phyloP scores from a whole-genome alignment of 2,888 invertebrate genomes.

The Neocrepidodera transversa region DNA sequence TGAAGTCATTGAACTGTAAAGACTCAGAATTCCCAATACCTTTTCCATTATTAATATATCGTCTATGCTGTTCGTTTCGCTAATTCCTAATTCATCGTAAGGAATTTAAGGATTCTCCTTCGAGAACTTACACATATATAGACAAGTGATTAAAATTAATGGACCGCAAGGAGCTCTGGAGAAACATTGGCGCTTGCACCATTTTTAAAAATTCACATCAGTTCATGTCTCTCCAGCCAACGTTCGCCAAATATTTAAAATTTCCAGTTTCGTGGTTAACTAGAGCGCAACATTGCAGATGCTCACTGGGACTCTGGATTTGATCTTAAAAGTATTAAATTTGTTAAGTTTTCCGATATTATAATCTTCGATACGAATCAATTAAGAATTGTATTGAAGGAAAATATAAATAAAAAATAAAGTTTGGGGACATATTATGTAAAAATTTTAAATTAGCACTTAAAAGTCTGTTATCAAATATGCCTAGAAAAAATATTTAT shows the following conservation, averaged over 20 bases:
- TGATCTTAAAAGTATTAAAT: too few relatives aligned
- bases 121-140: not conserved
- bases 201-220: constrained; percentile 20
- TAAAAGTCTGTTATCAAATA: too few relatives aligned
- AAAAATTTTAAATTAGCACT: too few relatives aligned
- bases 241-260: constrained; percentile 23
- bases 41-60: not conserved
- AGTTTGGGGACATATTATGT: too few relatives aligned
- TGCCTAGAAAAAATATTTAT: too few relatives aligned
- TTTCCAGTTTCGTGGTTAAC: constrained; percentile 4
- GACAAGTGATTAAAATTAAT: constrained; percentile 20
- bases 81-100: constrained; percentile 1
- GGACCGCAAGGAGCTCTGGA: constrained; percentile 4
- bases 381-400: too few relatives aligned
- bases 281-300: not conserved
- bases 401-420: too few relatives aligned
- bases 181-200: constrained; percentile 13
- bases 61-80: not conserved
- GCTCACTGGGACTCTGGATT: too few relatives aligned
- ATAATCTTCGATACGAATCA: too few relatives aligned
- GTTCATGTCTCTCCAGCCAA: constrained; percentile 9
- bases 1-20: too few relatives aligned
- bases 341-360: too few relatives aligned
- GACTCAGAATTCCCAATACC: too few relatives aligned
- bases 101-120: constrained; percentile 1